These are phyloP conservation scores for Anthonomus grandis DNA, from an alignment of 1,140 invertebrate genomes.

Conservation along the genomic window DNA sequence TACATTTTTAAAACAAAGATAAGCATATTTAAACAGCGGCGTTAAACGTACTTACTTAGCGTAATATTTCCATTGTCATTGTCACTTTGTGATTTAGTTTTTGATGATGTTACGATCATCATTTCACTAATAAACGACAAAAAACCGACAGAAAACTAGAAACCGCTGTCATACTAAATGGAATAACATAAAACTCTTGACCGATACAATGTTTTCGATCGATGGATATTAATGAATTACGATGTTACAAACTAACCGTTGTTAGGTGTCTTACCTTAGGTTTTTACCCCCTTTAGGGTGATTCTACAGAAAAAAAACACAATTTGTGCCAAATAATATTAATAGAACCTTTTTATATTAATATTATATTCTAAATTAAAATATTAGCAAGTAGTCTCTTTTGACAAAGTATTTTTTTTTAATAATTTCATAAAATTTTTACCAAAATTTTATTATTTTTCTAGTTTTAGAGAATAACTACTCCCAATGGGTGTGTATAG, in stretches of 20 bases:
- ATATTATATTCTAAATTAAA: too few species aligned
- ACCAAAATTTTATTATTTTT: too few species aligned
- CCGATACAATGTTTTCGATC: constrained; percentile 10
- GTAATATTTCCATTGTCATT: not conserved
- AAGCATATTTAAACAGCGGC: too few species aligned
- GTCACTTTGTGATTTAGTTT: constrained; percentile 4
- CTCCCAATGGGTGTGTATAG: too few species aligned
- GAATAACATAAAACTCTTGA: constrained; percentile 3
- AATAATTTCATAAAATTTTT: too few species aligned
- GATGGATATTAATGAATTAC: constrained; percentile 24
- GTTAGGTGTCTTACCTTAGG: constrained; percentile 23
- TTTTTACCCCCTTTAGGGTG: constrained; percentile 18
- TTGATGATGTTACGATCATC: constrained; percentile 22
- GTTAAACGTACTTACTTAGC: constrained; percentile 8
- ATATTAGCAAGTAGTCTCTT: too few species aligned
- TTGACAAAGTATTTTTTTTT: too few species aligned
- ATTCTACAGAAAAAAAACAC: too few species aligned
- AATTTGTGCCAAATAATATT: too few species aligned
- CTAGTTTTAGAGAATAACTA: too few species aligned
- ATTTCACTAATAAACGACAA: not conserved
- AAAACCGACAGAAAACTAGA: not conserved
- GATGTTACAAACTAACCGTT: constrained; percentile 17
- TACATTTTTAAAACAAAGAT: not conserved
- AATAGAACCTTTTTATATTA: too few species aligned
- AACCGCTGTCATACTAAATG: constrained; percentile 14